Base-by-base conservation (phyloP, 1,140 invertebrate genomes). In the Drusus annulatus region DNA sequence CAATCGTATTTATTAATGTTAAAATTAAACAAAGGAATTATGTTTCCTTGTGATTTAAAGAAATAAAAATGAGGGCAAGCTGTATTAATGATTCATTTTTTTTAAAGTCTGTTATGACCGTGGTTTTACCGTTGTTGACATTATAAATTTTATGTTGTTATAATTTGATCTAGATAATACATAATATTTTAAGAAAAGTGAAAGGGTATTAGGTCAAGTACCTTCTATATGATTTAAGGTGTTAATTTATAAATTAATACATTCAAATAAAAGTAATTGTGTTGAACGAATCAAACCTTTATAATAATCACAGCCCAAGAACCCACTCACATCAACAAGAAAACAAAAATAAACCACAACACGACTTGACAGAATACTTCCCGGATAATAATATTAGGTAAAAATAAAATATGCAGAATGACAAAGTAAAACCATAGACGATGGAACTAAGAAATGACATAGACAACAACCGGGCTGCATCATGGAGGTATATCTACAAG, bases 141-240 rank as follows among this genome's bases (percentile, higher is more conserved):
- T 28, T 28, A 5, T 28, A 5, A 45, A 45, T 13, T 36, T 36
- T 36, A 45, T 45, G 8, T 45, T 45, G 36, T 45, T 13, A 45
- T 45, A 10, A 45, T 45, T 45, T 45, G 36, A 45, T 45, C 36
- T 1, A 45, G 8, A 45, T 45, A 13, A 60, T 23, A 15, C 23
- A 60, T 60, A 56, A 17, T 19, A 60, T 60, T 60, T 60, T 45
- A 7, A 13, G 25, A 69, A 69, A 69, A 69, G 65, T 69, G 65
- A 69, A 69, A 69, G 65, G 65, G 51, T 69, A 50, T 19, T 19
- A 50, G 65, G 65, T 69, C 65, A 69, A 45, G 65, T 69, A 69
- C 65, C 65, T 69, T 69, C 36, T 69, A 25, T 21, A 65, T 16
- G 19, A 13, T 69, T 21, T 28, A 28, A 28, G 36, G 19, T 73